Evolutionary conservation across 2,888 invertebrate species (phyloP), one percentile per base, ranked within the genome.

Genomic region (Lasioglossum oenotherae): DNA sequence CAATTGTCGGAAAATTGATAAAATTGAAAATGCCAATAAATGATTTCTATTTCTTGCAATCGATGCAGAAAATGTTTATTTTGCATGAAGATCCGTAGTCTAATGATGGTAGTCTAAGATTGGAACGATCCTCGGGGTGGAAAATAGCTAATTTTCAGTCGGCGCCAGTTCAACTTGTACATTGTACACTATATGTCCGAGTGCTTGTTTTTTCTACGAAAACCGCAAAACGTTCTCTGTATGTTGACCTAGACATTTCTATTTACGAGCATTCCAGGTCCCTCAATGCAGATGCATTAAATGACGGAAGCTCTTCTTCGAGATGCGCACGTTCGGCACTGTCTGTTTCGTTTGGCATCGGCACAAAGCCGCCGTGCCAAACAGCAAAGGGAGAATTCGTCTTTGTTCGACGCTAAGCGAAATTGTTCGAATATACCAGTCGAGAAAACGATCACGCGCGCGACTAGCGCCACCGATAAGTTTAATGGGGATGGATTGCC

Each of bases 321-420:
- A 71, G 31, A 23, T 31, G 69, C 31, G 67, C 74, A 41, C 73
- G 16, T 77, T 57, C 38, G n/a, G 23, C 38, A 74, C 80, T 73
- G 64, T 72, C 91, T 89, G 89, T 87, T 88, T 89, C 84, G 78
- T 64, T 91, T 92, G 91, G 92, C 90, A 91, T 69, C 69, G 78
- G 31, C 49, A 74, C 89, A 86, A 87, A 85, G 79, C 64, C 80
- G 41, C 81, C 60, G 74, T 84, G 81, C 87, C 84, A 84, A 84
- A 64, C 81, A 79, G 67, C 79, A 81, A 87, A 81, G 84, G 69
- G 81, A 74, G 74, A 81, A 87, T 81, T 77, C 71, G 71, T 46
- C 75, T 83, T 83, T 64, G 69, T 81, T 46, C 73, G 76, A 74
- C 74, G 81, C 60, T 73, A 41, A 57, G 49, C 46, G 4, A 64